Conservation (phyloP, 2,888 invertebrate genomes). For the Nemapogon koenigi region DNA sequence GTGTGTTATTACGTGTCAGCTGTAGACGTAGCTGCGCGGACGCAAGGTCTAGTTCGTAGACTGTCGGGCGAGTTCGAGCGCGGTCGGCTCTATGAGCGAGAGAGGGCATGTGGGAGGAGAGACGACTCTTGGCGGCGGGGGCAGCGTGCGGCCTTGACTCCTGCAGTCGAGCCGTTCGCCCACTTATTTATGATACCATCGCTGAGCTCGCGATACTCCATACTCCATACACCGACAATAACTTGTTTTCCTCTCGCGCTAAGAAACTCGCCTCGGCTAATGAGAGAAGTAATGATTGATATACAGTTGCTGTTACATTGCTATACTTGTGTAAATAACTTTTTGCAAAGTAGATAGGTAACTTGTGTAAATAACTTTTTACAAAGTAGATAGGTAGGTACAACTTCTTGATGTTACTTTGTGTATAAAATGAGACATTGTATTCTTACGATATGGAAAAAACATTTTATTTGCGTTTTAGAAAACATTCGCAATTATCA, state of each 20-base stretch:
- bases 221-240: constrained; percentile 58
- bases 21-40: constrained; percentile 53
- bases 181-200: constrained; percentile 53
- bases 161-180: constrained; percentile 43
- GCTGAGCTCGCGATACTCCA: constrained; percentile 42
- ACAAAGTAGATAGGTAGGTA: no score
- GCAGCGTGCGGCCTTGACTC: constrained; percentile 80
- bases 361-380: no score
- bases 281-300: no score
- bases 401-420: no score
- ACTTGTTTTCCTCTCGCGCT: constrained; percentile 62
- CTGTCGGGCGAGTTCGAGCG: constrained; percentile 33
- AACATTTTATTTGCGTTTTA: no score
- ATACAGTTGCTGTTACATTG: no score
- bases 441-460: no score
- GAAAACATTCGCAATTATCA: no score
- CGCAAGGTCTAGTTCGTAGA: constrained; percentile 61
- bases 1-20: constrained; percentile 64
- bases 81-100: constrained; percentile 37
- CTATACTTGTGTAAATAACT: no score
- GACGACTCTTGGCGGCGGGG: constrained; percentile 73
- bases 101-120: constrained; percentile 34
- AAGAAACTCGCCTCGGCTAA: no score
- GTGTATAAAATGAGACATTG: no score
- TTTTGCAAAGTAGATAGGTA: no score